Conservation (phyloP, 2,888 invertebrate species). For the Neoaliturus tenellus region DNA sequence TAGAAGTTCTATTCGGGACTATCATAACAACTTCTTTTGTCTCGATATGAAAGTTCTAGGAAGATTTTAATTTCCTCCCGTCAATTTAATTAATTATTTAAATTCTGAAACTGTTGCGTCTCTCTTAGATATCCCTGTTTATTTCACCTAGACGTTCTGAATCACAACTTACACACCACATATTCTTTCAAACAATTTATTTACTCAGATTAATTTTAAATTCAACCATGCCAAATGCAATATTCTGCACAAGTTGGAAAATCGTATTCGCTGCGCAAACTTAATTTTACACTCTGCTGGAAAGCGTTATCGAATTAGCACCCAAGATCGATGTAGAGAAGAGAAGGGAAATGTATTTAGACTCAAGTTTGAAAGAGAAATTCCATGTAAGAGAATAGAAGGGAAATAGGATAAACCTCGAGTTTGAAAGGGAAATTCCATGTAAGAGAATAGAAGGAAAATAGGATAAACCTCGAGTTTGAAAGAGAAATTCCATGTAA, state of each 20-base stretch:
- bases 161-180: too few species aligned
- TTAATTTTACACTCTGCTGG: neutral
- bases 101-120: too few species aligned
- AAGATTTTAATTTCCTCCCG: too few species aligned
- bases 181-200: too few species aligned
- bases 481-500: neutral
- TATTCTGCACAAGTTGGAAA: slow-evolving; percentile 28
- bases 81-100: too few species aligned
- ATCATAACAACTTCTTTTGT: too few species aligned
- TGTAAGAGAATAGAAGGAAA: neutral
- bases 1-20: too few species aligned
- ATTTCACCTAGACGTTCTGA: too few species aligned
- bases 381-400: neutral
- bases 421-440: neutral
- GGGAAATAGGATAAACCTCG: neutral
- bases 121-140: too few species aligned
- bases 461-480: neutral
- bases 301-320: neutral
- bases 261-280: slow-evolving; percentile 73
- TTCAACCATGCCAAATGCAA: too few species aligned
- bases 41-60: too few species aligned
- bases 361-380: neutral
- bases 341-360: neutral
- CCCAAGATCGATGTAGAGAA: neutral
- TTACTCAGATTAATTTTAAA: too few species aligned